Percentiles rank a stretch among this genome's conserved stretches.
phyloP scores from a whole-genome alignment of 2,888 invertebrate species.

The Campaea margaritaria region DNA sequence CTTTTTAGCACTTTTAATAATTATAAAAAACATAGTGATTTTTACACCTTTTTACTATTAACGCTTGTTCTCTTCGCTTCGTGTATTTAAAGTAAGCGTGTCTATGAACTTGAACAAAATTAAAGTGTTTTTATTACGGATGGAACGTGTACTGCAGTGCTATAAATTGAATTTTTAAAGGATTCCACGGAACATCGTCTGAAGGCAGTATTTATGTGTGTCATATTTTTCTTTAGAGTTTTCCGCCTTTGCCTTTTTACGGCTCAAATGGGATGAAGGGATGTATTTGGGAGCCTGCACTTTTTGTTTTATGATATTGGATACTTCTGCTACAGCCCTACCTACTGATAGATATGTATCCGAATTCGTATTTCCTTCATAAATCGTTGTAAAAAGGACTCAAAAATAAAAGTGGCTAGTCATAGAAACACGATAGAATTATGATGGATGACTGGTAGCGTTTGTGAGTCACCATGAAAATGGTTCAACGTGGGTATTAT shows the following conservation, averaged over 20 bases:
- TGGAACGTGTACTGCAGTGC: constrained; percentile 43
- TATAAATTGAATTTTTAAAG: constrained; percentile 59
- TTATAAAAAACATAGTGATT: background rate
- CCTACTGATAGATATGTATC: constrained; percentile 27
- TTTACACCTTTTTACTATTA: constrained; percentile 3
- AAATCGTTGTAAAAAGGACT: constrained; percentile 3
- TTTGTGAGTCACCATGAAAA: constrained; percentile 58
- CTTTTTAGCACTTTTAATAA: constrained; percentile 7
- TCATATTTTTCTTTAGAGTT: constrained; percentile 74
- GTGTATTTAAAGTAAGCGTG: constrained; percentile 24
- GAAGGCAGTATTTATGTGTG: constrained; percentile 72
- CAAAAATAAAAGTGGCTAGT: constrained; percentile 47
- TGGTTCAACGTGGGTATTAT: constrained; percentile 21
- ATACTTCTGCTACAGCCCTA: constrained; percentile 38
- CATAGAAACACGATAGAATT: constrained; percentile 52
- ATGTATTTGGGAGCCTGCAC: constrained; percentile 59
- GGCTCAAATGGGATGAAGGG: constrained; percentile 67
- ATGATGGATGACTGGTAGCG: constrained; percentile 60
- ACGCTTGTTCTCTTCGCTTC: constrained; percentile 1
- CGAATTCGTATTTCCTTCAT: constrained; percentile 2
- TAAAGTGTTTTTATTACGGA: constrained; percentile 21
- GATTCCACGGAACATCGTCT: constrained; percentile 71
- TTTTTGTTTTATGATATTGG: constrained; percentile 71
- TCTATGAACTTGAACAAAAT: constrained; percentile 3
- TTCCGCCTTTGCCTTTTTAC: constrained; percentile 67